A percentile compares a stretch with the other conserved stretches of the same genome.
phyloP scores from a whole-genome alignment of 2,113 vertebrate species.

The Zosterops hypoxanthus region DNA sequence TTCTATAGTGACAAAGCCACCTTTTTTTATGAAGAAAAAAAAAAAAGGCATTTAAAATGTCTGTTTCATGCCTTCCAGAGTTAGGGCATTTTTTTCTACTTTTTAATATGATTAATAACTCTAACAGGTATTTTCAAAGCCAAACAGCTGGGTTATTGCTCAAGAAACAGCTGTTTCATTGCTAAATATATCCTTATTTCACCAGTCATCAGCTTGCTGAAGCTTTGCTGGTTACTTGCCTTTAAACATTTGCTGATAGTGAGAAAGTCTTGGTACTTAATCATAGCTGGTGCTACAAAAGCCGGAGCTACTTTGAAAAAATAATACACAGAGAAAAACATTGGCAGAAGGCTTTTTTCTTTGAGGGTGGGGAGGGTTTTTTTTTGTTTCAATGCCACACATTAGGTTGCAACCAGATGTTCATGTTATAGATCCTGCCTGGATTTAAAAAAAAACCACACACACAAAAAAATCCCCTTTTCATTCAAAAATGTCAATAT shows the following conservation, averaged over 20 bases:
- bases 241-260: conserved; percentile 68
- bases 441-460: conserved; percentile 11
- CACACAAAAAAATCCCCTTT: background rate
- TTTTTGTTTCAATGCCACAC: conserved; percentile 58
- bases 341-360: conserved; percentile 43
- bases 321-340: conserved; percentile 41
- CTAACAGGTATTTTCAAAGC: conserved; percentile 59
- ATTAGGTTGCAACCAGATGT: conserved; percentile 71
- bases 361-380: background rate
- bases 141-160: conserved; percentile 69
- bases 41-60: background rate
- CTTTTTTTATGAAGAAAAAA: background rate
- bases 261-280: conserved; percentile 65
- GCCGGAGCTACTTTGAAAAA: conserved; percentile 42
- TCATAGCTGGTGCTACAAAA: conserved; percentile 50
- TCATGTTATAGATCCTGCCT: conserved; percentile 63
- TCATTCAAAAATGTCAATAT: conserved; percentile 79
- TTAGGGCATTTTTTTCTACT: background rate
- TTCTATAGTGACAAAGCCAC: background rate
- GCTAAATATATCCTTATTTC: conserved; percentile 55
- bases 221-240: conserved; percentile 56
- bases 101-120: conserved; percentile 69
- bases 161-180: conserved; percentile 71
- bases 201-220: conserved; percentile 43
- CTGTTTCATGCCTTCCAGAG: conserved; percentile 43